Conservation (phyloP, 1,140 invertebrate genomes). For the Polypedilum pembai region DNA sequence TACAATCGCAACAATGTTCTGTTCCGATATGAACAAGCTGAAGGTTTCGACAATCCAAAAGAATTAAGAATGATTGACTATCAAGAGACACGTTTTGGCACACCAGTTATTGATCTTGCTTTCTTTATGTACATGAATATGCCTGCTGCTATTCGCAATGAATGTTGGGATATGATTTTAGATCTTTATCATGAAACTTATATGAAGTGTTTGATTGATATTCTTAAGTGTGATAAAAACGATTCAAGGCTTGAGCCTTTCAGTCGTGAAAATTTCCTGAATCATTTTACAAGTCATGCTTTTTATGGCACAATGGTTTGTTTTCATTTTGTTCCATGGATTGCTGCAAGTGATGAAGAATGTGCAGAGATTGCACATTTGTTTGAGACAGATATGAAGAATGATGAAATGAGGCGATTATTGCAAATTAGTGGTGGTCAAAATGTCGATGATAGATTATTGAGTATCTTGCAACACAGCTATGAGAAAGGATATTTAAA, state of each 20-base stretch:
- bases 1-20: conserved; percentile 42
- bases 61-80: conserved; percentile 38
- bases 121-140: conserved; percentile 42
- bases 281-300: conserved; percentile 38
- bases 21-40: conserved; percentile 34
- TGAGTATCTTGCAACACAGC: conserved; percentile 35
- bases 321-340: conserved; percentile 41
- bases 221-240: not conserved
- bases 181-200: conserved; percentile 31
- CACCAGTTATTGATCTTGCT: conserved; percentile 37
- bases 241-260: not conserved
- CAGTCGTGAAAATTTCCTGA: conserved; percentile 37
- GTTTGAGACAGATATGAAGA: conserved; percentile 38
- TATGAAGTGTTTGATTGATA: conserved; percentile 28
- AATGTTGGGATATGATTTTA: conserved; percentile 31
- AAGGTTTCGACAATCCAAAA: conserved; percentile 30
- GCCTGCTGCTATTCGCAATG: conserved; percentile 30
- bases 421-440: conserved; percentile 38
- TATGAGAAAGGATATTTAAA: conserved; percentile 37
- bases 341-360: conserved; percentile 35
- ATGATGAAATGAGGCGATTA: conserved; percentile 35
- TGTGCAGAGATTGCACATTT: conserved; percentile 36
- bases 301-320: conserved; percentile 39
- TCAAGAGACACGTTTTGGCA: conserved; percentile 38
- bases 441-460: conserved; percentile 36